Percentiles rank a stretch among this genome's conserved stretches.
These are phyloP conservation scores for Zaprionus inermis DNA, from an alignment of 1,140 invertebrate species.

Conservation along the genomic window DNA sequence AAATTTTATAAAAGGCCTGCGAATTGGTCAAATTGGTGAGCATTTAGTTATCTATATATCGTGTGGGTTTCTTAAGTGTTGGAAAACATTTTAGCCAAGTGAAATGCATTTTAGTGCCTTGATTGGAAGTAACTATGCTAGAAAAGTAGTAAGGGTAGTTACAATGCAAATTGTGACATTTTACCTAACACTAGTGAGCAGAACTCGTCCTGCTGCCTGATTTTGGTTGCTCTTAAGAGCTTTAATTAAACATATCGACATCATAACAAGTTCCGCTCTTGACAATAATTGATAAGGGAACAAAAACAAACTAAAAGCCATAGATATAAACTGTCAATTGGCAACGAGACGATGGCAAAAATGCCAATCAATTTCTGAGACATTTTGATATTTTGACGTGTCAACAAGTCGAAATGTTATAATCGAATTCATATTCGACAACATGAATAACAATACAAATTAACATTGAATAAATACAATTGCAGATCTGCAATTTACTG, in stretches of 20 bases:
- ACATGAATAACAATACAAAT: constrained; percentile 7
- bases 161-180: not conserved
- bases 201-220: not conserved
- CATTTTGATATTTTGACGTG: not conserved
- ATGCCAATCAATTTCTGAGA: not conserved
- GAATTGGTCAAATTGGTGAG: constrained; percentile 33
- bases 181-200: not conserved
- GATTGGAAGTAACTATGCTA: not conserved
- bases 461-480: constrained; percentile 3
- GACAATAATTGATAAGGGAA: not conserved
- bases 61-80: constrained; percentile 3
- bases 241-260: not conserved
- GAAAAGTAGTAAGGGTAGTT: not conserved
- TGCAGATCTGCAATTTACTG: not conserved
- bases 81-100: not conserved
- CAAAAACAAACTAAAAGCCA: constrained; percentile 1
- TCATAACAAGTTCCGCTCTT: not conserved
- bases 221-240: not conserved
- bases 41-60: constrained; percentile 7
- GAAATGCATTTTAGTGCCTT: constrained; percentile 10
- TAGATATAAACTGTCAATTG: constrained; percentile 3
- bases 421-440: not conserved
- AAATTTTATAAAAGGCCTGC: constrained; percentile 43
- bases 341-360: constrained; percentile 3
- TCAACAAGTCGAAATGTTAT: not conserved